phyloP scores from a whole-genome alignment of 2,113 vertebrate genomes.

The Periophthalmus modestus region DNA sequence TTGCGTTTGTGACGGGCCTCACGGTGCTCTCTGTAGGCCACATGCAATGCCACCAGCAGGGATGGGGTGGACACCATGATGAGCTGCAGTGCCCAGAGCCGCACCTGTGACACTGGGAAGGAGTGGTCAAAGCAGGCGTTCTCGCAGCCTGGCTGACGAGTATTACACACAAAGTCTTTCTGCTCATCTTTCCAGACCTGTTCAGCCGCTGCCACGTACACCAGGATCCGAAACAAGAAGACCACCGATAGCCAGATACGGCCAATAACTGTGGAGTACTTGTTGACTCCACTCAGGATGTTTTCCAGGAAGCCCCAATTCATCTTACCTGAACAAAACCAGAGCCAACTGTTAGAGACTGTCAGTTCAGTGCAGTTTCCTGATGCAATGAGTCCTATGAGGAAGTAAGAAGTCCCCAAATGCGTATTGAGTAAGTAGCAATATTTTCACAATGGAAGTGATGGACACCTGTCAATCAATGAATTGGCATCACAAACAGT shows the following conservation, averaged over 20 bases:
- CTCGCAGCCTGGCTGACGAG: conserved; percentile 85
- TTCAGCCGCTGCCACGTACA: conserved; percentile 84
- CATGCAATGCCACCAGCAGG: conserved; percentile 86
- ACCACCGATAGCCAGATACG: conserved; percentile 84
- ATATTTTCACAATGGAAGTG: too few species aligned
- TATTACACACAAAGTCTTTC: conserved; percentile 86
- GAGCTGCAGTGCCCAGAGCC: conserved; percentile 89
- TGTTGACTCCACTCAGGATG: conserved; percentile 86
- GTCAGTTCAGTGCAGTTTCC: neutral
- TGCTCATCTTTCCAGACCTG: conserved; percentile 88
- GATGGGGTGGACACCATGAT: conserved; percentile 88
- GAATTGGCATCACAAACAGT: too few species aligned
- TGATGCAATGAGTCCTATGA: neutral
- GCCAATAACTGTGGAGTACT: conserved; percentile 85
- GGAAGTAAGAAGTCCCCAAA: too few species aligned
- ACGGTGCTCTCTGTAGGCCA: conserved; percentile 81
- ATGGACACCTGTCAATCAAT: too few species aligned
- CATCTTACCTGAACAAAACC: conserved; percentile 70
- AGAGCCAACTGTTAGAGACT: neutral
- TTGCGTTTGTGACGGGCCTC: conserved; percentile 75
- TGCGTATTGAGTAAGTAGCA: too few species aligned
- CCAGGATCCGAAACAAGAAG: conserved; percentile 84
- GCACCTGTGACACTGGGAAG: conserved; percentile 87
- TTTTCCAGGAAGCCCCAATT: conserved; percentile 84
- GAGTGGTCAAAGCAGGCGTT: conserved; percentile 89